Evolutionary conservation across 2,797 vertebrate genomes (phyloP).

Genomic region (Macrochelys suwanniensis): DNA sequence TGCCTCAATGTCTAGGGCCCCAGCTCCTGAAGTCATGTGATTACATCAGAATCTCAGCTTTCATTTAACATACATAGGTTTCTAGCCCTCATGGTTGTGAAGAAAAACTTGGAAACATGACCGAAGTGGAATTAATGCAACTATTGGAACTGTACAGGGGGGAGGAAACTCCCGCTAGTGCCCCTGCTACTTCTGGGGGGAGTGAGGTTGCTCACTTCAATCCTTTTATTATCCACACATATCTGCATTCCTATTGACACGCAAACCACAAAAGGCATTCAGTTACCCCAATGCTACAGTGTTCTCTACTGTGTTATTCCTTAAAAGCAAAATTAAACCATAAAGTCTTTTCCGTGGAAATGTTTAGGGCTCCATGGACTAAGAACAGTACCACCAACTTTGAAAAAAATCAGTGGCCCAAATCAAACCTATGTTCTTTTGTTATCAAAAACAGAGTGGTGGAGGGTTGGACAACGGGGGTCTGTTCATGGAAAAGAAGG

Average conservation of each 20-base stretch:
- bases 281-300: rapidly evolving
- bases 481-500: background rate
- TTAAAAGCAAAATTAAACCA: background rate
- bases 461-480: background rate
- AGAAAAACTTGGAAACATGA: background rate
- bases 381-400: background rate
- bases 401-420: background rate
- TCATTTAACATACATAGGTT: background rate
- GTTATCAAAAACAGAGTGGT: background rate
- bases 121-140: background rate
- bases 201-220: background rate
- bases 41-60: background rate
- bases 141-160: background rate
- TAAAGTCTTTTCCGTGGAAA: background rate
- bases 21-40: background rate
- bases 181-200: background rate
- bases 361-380: background rate
- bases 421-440: background rate
- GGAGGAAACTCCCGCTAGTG: background rate
- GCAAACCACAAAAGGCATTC: background rate
- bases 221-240: background rate
- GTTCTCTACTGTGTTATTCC: background rate
- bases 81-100: background rate
- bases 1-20: background rate
- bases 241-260: background rate